These are phyloP conservation scores for Todiramphus chloris DNA, from an alignment of 2,113 vertebrate species.

Conservation along the genomic window DNA sequence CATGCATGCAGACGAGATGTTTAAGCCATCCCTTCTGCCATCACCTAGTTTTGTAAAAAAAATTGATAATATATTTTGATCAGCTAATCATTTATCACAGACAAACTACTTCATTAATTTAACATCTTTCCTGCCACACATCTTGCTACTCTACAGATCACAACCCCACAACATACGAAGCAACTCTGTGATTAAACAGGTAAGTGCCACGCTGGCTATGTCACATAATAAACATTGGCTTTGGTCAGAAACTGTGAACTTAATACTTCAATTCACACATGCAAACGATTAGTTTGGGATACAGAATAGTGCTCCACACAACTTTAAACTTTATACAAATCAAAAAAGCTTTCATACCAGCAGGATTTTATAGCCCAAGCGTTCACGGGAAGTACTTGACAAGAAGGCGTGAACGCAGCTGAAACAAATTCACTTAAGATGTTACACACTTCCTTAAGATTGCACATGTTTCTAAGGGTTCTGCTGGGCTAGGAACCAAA, in stretches of 20 bases:
- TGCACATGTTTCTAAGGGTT: background rate
- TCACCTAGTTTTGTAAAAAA: background rate
- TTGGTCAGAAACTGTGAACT: background rate
- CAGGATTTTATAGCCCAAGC: background rate
- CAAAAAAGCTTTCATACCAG: background rate
- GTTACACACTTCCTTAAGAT: background rate
- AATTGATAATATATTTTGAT: background rate
- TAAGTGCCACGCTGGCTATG: background rate
- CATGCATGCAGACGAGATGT: background rate
- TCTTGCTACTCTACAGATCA: background rate
- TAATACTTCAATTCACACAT: background rate
- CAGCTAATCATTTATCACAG: background rate
- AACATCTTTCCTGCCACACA: background rate
- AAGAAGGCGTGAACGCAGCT: slow-evolving; percentile 32
- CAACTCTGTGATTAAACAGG: background rate
- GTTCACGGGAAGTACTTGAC: slow-evolving; percentile 36
- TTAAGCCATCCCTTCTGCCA: background rate
- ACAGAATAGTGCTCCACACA: background rate
- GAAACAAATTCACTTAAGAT: slow-evolving; percentile 45
- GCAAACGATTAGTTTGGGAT: background rate
- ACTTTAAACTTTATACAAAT: background rate
- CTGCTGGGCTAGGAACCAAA: background rate
- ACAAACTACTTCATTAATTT: background rate
- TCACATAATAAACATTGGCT: background rate
- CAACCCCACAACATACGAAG: background rate